Base-by-base conservation (phyloP, 2,888 invertebrate genomes). In the Aethes cnicana region DNA sequence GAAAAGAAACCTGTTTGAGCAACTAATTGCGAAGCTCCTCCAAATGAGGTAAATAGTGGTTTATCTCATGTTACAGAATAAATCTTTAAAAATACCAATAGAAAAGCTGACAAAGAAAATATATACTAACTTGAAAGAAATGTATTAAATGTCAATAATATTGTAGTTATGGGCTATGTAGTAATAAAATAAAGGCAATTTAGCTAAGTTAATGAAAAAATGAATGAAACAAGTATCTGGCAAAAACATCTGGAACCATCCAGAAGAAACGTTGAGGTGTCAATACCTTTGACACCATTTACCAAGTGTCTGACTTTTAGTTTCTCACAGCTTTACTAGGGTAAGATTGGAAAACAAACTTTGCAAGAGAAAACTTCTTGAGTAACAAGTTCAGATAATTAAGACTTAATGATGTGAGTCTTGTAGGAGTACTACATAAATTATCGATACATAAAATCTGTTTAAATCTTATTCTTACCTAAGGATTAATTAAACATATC, bases 311-410 rank as follows among this genome's bases (percentile, higher is more conserved):
- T 6, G 7, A 28, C 35, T 49, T 36, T 43, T 50, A 28, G 28
- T 50, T 50, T 43, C 12, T n/a, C 23, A 21, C 11, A 43, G 28
- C 36, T 25, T 17, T 32, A 43, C 30, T 28, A 16, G 23, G 17
- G 16, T 35, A 35, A 43, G 49, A 49, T 49, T 43, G 42, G 42
- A 43, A 49, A 49, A 21, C 35, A 42, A n/a, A 49, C 43, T 49
- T 42, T 49, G 35, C 42, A 43, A 42, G 28, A 17, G 33, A 28
- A 42, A 49, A 49, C 35, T 26, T 42, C 14, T 36, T 43, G 36
- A 49, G 49, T 42, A 49, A 36, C 49, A 49, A 49, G 49, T 49
- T 49, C 43, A n/a, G n/a, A n/a, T n/a, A n/a, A n/a, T n/a, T n/a
- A n/a, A n/a, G n/a, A n/a, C n/a, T n/a, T n/a, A n/a, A n/a, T n/a